Base-by-base conservation (phyloP, 2,888 invertebrate genomes). In the Caradrina kadenii region DNA sequence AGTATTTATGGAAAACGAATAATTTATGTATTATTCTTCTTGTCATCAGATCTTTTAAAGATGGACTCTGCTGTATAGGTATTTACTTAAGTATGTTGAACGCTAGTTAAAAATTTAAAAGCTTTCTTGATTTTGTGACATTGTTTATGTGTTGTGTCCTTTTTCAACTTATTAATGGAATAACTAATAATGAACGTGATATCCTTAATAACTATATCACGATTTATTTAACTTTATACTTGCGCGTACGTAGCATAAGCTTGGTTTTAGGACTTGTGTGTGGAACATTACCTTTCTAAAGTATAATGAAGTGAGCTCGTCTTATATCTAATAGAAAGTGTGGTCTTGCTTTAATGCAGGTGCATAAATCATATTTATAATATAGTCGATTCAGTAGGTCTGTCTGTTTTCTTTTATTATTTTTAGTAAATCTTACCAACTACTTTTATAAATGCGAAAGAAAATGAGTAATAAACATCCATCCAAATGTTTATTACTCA, bases 291-390 rank as follows among this genome's bases (percentile, higher is more conserved):
- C 63, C 61, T 75, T 76, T 79, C 69, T 74, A 74, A 76, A 69
- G 52, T 63, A 64, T 69, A 61, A 75, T 75, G 45, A 62, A 64
- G 50, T 59, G 21, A 35, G n/a, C 15, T 63, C 17, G 73, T 75
- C 61, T 60, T 79, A 62, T 76, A 75, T 62, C 21, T 59, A 69
- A 64, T 69, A 80, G 69, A 80, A 79, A 77, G 75, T 53, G 35
- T 26, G 2, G 42, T 63, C 26, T 56, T 78, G 67, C 42, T 52
- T 55, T 39, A 73, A 63, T 67, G 39, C 50, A 62, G 35, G 22
- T 35, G 54, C 59, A 67, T 63, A 68, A 60, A 67, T 60, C 35
- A 63, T 59, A 74, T 74, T 73, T 59, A 74, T 68, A 61, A 74
- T 68, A 61, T 31, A 26, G 17, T 59, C 45, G 21, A 73, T 62